These are phyloP conservation scores for Glyphotaelius pellucidus DNA, from an alignment of 2,888 invertebrate genomes.

Conservation along the genomic window DNA sequence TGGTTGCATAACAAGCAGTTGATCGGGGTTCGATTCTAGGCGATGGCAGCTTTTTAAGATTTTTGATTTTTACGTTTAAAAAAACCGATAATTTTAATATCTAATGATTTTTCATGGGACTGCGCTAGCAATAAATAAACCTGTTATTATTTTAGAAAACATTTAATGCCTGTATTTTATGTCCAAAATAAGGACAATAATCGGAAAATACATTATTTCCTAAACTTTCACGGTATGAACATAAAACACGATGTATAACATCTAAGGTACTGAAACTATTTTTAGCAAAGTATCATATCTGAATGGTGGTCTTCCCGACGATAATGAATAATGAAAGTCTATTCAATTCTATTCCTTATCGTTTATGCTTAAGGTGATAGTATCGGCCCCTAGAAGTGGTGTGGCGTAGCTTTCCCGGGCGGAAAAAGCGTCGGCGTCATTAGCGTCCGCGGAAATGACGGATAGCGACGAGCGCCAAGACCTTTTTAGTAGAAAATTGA, in stretches of 20 bases:
- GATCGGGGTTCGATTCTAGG: no score
- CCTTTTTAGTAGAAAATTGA: neutral
- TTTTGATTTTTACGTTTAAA: no score
- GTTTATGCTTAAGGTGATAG: neutral
- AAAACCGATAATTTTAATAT: no score
- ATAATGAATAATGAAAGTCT: neutral
- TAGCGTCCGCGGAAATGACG: conserved; percentile 36
- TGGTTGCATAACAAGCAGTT: no score
- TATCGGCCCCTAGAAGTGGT: neutral
- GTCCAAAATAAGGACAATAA: no score
- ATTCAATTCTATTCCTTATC: neutral
- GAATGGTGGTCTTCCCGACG: neutral
- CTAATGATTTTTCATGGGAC: no score
- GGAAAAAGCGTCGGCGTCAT: conserved; percentile 38
- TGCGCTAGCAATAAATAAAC: no score
- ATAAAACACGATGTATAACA: neutral
- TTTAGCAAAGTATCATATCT: neutral
- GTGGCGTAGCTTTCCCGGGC: conserved; percentile 5
- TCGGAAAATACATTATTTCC: neutral
- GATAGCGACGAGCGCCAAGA: conserved; percentile 1
- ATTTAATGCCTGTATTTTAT: no score
- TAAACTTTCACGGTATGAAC: neutral
- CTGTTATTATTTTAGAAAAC: no score
- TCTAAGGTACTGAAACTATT: neutral
- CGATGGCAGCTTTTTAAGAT: no score